Percentiles rank a stretch among this genome's conserved stretches.
phyloP scores from a whole-genome alignment of 2,113 vertebrate genomes.

The Poeciliopsis occidentalis region DNA sequence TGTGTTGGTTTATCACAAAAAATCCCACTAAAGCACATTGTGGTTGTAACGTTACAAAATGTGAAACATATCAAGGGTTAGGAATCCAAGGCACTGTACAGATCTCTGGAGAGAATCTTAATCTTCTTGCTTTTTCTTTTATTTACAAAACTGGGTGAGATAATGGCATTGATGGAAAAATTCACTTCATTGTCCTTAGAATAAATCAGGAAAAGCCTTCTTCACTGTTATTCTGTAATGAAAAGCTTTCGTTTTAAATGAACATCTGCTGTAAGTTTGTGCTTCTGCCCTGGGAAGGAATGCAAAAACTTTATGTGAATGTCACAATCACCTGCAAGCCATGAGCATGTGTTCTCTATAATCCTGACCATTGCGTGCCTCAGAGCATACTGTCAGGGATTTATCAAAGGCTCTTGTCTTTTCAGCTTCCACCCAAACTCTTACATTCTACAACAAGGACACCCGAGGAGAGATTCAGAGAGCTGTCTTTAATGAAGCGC shows the following conservation, averaged over 20 bases:
- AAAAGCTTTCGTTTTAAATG: conserved; percentile 6
- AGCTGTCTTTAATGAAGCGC: conserved; percentile 89
- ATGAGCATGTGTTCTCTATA: conserved; percentile 55
- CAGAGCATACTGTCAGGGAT: conserved; percentile 44
- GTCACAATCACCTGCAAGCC: conserved; percentile 33
- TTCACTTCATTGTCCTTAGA: neutral
- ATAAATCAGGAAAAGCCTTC: no score
- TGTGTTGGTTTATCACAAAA: neutral
- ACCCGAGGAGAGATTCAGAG: conserved; percentile 91
- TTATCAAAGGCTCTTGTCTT: conserved; percentile 63
- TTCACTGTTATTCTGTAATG: neutral
- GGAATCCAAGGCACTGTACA: neutral
- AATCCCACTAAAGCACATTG: neutral
- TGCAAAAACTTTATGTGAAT: conserved; percentile 31
- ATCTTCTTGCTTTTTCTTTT: neutral
- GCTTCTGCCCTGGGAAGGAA: conserved; percentile 24
- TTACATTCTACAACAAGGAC: conserved; percentile 98
- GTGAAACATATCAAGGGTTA: neutral
- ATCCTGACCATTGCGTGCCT: conserved; percentile 50
- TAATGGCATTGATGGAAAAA: neutral
- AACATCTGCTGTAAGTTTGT: conserved; percentile 24
- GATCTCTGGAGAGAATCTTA: neutral
- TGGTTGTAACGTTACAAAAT: neutral
- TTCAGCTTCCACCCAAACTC: conserved; percentile 91
- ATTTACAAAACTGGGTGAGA: neutral